A percentile compares a stretch with the other conserved stretches of the same genome.
Conservation (phyloP, 2,797 vertebrate species). For the Heterohyrax brucei region DNA sequence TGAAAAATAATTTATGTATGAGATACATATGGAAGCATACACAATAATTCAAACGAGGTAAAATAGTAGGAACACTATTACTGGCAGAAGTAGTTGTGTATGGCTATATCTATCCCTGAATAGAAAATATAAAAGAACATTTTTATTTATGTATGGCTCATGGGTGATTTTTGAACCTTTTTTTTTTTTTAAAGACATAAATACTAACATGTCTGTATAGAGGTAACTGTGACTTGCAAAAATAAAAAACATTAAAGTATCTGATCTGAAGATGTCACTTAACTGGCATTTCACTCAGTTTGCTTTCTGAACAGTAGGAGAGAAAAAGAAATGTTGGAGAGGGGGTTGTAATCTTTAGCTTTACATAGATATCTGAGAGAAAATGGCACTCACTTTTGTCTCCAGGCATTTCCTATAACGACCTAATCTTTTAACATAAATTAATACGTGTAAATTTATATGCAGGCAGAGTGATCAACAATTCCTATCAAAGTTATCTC, state of each 20-base stretch:
- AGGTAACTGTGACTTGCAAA: not conserved
- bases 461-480: not conserved
- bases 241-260: not conserved
- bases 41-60: not conserved
- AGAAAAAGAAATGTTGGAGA: not conserved
- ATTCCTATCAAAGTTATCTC: not conserved
- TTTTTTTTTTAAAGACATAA: not conserved
- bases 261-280: not conserved
- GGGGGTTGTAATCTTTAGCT: not conserved
- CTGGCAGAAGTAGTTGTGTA: not conserved
- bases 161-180: not conserved
- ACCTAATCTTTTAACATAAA: not conserved
- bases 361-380: not conserved
- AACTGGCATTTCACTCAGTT: not conserved
- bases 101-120: not conserved
- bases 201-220: conserved; percentile 10
- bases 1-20: not conserved
- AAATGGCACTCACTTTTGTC: not conserved
- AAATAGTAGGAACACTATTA: not conserved
- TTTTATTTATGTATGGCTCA: not conserved
- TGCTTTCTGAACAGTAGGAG: not conserved
- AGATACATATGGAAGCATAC: not conserved
- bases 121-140: not conserved
- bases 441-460: not conserved
- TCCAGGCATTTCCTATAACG: not conserved